Conservation (phyloP, 2,888 invertebrate genomes). For the Tenthredo amoena region DNA sequence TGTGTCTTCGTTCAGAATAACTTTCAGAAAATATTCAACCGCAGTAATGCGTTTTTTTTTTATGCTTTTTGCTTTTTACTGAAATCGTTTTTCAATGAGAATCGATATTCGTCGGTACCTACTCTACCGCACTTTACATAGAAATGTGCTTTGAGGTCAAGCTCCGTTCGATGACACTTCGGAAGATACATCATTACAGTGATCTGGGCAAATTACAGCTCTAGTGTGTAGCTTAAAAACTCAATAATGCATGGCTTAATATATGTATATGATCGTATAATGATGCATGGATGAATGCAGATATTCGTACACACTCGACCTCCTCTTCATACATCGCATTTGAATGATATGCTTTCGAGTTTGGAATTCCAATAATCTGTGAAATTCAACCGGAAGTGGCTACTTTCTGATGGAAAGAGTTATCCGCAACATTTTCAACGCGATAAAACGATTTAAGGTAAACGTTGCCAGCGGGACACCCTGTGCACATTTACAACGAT, state of each 20-base stretch:
- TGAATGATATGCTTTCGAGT: background rate
- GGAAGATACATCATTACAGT: background rate
- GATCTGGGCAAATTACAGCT: background rate
- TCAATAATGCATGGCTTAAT: constrained; percentile 31
- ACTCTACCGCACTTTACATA: background rate
- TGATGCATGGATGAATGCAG: background rate
- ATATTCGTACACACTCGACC: constrained; percentile 12
- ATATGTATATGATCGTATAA: constrained; percentile 7
- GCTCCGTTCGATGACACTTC: background rate
- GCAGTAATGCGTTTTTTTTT: background rate
- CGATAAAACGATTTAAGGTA: background rate
- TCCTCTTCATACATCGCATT: background rate
- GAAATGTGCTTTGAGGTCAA: background rate
- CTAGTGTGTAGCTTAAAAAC: background rate
- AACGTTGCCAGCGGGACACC: constrained; percentile 5
- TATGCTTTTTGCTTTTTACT: background rate
- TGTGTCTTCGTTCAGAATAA: background rate
- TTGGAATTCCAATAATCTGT: background rate
- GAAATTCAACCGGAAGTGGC: background rate
- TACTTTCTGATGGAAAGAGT: background rate
- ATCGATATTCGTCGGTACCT: background rate
- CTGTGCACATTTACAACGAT: constrained; percentile 28
- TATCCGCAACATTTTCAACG: background rate
- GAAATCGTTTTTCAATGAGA: background rate
- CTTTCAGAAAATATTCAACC: background rate